phyloP scores from a whole-genome alignment of 1,140 invertebrate genomes.

The Teleogryllus occipitalis region DNA sequence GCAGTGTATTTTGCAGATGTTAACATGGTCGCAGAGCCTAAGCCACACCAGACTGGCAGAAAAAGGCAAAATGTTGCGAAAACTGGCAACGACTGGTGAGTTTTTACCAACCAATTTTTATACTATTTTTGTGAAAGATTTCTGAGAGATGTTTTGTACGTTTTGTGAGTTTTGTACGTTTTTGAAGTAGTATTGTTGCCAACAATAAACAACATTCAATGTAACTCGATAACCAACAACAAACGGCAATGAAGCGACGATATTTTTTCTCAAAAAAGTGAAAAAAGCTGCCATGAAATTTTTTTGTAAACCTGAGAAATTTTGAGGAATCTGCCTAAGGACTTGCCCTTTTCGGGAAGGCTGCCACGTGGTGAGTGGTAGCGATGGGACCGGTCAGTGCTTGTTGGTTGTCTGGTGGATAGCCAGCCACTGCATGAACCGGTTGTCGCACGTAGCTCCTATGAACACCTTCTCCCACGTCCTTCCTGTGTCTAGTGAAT shows the following conservation, averaged over 20 bases:
- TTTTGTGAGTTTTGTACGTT: conserved; percentile 3
- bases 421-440: too few relatives aligned
- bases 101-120: conserved; percentile 27
- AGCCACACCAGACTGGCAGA: conserved; percentile 70
- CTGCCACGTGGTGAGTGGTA: too few relatives aligned
- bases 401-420: too few relatives aligned
- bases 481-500: too few relatives aligned
- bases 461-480: too few relatives aligned
- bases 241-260: background rate
- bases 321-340: too few relatives aligned
- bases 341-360: too few relatives aligned
- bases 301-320: background rate
- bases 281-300: background rate
- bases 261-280: background rate
- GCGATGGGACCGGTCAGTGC: too few relatives aligned
- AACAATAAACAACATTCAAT: background rate
- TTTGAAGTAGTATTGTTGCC: conserved; percentile 9
- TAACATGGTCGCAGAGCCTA: conserved; percentile 76
- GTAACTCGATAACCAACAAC: background rate
- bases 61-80: conserved; percentile 70
- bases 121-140: conserved; percentile 14
- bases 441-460: too few relatives aligned
- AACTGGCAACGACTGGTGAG: conserved; percentile 74
- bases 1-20: conserved; percentile 51
- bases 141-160: background rate